Conservation (phyloP, 1,140 invertebrate genomes). For the Zaprionus ghesquierei region DNA sequence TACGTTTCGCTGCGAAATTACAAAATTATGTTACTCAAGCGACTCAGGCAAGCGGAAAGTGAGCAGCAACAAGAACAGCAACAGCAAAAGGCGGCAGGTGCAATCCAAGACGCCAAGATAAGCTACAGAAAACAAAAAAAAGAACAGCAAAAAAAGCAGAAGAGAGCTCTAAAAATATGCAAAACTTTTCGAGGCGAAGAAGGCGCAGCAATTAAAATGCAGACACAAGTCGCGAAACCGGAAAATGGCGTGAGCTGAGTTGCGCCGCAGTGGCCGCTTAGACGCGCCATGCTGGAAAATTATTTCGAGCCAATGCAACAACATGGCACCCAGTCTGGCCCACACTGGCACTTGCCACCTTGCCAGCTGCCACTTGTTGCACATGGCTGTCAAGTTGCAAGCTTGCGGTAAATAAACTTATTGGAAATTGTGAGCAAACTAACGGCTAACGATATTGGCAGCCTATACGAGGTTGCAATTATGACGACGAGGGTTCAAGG, state of each 20-base stretch:
- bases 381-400: neutral
- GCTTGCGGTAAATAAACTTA: neutral
- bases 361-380: constrained; percentile 12
- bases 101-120: constrained; percentile 39
- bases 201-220: constrained; percentile 63
- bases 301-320: constrained; percentile 44
- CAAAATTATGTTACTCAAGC: constrained; percentile 73
- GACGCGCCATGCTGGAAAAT: constrained; percentile 64
- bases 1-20: constrained; percentile 67
- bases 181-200: constrained; percentile 51
- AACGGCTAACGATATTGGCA: neutral
- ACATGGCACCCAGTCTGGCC: neutral
- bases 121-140: constrained; percentile 37
- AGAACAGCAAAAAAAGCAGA: constrained; percentile 1
- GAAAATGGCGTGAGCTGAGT: neutral
- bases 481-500: too few species aligned
- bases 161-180: constrained; percentile 29
- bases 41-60: constrained; percentile 65
- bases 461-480: too few species aligned
- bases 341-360: constrained; percentile 14
- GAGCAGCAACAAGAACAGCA: constrained; percentile 40
- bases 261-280: neutral
- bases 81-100: constrained; percentile 39
- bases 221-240: constrained; percentile 23
- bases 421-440: neutral